Evolutionary conservation across 2,888 invertebrate species (phyloP).

Genomic region (Glaucopsyche alexis): DNA sequence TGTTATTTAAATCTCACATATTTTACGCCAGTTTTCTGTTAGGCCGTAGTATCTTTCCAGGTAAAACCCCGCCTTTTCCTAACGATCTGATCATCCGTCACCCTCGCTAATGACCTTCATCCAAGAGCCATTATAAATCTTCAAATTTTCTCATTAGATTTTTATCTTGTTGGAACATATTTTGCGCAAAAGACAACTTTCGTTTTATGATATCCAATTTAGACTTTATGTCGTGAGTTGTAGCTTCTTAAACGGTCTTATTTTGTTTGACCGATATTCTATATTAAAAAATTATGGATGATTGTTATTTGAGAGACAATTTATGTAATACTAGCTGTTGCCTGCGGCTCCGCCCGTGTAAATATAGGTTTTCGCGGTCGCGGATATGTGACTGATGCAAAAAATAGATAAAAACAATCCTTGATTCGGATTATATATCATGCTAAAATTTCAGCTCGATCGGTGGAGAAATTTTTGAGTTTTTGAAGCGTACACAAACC

Average conservation of each 20-base stretch:
- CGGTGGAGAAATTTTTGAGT: too few relatives aligned
- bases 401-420: too few relatives aligned
- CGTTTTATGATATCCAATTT: conserved; percentile 12
- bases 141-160: conserved; percentile 12
- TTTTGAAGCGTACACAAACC: too few relatives aligned
- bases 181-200: conserved; percentile 20
- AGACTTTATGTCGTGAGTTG: background rate
- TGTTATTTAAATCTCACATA: too few relatives aligned
- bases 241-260: background rate
- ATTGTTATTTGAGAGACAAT: too few relatives aligned
- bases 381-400: too few relatives aligned
- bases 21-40: background rate
- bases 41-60: background rate
- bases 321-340: too few relatives aligned
- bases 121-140: background rate
- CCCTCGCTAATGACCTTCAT: conserved; percentile 8
- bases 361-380: too few relatives aligned
- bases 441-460: too few relatives aligned
- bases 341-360: too few relatives aligned
- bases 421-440: too few relatives aligned
- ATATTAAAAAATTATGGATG: too few relatives aligned
- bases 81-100: conserved; percentile 22
- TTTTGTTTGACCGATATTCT: background rate
- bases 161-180: conserved; percentile 12
- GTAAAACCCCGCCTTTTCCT: background rate